Base-by-base conservation (phyloP, 2,888 invertebrate species). In the Agonum fuliginosum region DNA sequence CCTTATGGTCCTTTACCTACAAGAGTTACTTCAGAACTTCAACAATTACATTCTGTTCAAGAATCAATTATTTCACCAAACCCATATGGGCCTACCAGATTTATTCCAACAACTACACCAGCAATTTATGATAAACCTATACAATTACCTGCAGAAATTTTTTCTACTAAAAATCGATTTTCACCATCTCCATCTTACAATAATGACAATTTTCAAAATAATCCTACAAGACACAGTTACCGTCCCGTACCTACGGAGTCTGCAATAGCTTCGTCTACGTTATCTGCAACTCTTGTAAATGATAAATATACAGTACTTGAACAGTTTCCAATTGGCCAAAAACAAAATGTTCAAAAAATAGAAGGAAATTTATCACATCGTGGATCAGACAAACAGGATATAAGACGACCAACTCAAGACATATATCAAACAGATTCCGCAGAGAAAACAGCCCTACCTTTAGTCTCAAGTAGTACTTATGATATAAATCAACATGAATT, bases 231-330 rank as follows among this genome's bases (percentile, higher is more conserved):
- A 48, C 71, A 71, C 30, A 73, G 12, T 62, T 74, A 62, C 27
- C 24, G 27, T 6, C 17, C 69, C 30, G 17, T 43, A 20, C 17
- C 72, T 30, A 22, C 78, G 43, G 77, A 71, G 46, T 12, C 69
- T 20, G 54, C 78, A 8, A 34, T 78, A 22, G 51, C 72, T 14
- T 27, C 78, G 22, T 43, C 65, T 27, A 71, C 77, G 58, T 67
- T 73, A 17, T 78, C 80, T 5, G 73, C 75, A 72, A 72, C 34
- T 46, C 62, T 74, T 27, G 12, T 65, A 10, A 78, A 81, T 58
- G 81, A 81, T 10, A 81, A 81, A 54, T 86, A 85, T 67, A 84
- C 84, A 0, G 82, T 85, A 41, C 78, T 85, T 14, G 85, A 86
- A 80, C 84, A 85, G 65, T 85, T 84, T 81, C 80, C 82, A 14